A percentile compares a stretch with the other conserved stretches of the same genome.
Conservation (phyloP, 2,113 vertebrate genomes). For the Macrotus californicus region DNA sequence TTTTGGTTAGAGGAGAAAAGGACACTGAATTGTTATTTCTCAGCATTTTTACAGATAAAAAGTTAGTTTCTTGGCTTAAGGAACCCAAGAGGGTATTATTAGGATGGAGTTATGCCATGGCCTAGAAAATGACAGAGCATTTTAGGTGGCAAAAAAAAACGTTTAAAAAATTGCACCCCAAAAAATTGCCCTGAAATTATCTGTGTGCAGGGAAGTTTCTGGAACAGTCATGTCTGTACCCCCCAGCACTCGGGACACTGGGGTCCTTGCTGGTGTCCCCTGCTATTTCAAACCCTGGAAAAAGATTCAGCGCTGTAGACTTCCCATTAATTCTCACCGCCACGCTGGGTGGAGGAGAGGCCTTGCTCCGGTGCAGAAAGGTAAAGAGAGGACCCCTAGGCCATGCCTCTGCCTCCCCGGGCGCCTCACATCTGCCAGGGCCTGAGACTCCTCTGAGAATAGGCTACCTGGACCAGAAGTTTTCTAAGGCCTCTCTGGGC, state of each 20-base stretch:
- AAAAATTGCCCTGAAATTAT: background rate
- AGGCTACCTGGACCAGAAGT: background rate
- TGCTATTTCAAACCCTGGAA: background rate
- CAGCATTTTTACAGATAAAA: background rate
- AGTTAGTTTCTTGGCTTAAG: constrained; percentile 9
- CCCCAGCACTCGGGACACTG: background rate
- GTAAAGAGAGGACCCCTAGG: background rate
- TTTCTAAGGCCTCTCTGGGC: background rate
- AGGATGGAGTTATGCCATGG: background rate
- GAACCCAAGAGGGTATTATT: background rate
- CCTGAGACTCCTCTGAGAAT: background rate
- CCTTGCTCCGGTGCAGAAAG: background rate
- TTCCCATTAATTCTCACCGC: background rate
- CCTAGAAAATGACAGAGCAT: background rate
- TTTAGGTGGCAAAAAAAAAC: background rate
- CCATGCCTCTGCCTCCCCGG: background rate
- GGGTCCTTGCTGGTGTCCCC: background rate
- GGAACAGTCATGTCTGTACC: background rate
- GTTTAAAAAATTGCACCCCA: background rate
- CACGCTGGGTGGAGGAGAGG: background rate
- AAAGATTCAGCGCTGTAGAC: background rate
- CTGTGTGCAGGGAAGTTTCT: background rate
- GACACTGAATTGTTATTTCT: background rate
- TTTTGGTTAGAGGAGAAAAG: background rate
- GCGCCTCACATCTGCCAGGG: background rate